Base-by-base conservation (phyloP, 2,797 vertebrate genomes). In the Premnoplex brunnescens region DNA sequence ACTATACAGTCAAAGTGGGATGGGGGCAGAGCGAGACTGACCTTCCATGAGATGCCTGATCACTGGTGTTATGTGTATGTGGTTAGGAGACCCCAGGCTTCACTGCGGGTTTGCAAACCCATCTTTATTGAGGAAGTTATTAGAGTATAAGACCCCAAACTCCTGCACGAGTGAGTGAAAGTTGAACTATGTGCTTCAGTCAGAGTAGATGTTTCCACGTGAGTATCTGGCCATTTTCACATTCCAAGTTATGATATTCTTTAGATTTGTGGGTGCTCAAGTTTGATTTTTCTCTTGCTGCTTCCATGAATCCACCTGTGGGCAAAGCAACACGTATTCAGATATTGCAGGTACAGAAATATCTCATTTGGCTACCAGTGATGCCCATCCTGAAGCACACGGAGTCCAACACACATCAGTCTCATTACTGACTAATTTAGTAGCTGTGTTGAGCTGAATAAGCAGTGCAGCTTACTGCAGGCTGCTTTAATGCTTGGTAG, bases 21-120 rank as follows among this genome's bases (percentile, higher is more conserved):
- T 2, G 43, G 24, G 27, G 14, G 9, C 39, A 55, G 43, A 51
- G 16, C 43, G 23, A 46, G 10, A 8, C 28, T 79, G 67, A 27
- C 7, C 36, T 79, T 81, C 13, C 12, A 20, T 19, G 36, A 41
- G 37, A 43, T 46, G 19, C 4, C 30, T 46, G 19, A 43, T 56
- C 16, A 4, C 1, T 41, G 3, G 12, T 21, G 17, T 15, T 22
- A 4, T 4, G 15, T 2, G 0, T 15, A 1, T 11, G 12, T n/a
- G 39, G 5, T n/a, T 66, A 71, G 34, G 34, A 36, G n/a, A 36
- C 12, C 64, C 17, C 19, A 30, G 18, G 9, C 4, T 84, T 64
- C 27, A 20, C n/a, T 63, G 14, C 28, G 48, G 15, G 10, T 79
- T 80, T 79, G 20, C 44, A 85, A 79, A 79, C 1, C 4, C 3